A percentile compares a stretch with the other conserved stretches of the same genome.
phyloP scores from a whole-genome alignment of 2,113 vertebrate genomes.

The Antechinus stuartii region DNA sequence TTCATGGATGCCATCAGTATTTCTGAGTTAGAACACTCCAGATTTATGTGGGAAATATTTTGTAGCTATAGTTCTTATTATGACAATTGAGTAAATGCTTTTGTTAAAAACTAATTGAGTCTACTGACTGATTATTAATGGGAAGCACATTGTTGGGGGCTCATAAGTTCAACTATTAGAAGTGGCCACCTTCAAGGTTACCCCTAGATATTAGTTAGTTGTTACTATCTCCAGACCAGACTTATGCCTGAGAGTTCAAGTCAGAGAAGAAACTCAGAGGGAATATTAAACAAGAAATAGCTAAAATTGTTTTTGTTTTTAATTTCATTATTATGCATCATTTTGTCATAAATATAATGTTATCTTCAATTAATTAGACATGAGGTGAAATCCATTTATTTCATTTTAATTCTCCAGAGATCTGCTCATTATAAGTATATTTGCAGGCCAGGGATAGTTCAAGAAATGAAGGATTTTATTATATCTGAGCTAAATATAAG shows the following conservation, averaged over 20 bases:
- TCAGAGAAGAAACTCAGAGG: neutral
- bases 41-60: neutral
- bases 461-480: neutral
- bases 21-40: neutral
- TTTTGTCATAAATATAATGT: neutral
- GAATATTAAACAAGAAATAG: neutral
- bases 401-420: no score
- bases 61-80: neutral
- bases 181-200: neutral
- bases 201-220: neutral
- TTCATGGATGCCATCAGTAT: neutral
- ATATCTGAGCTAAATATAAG: neutral
- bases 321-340: neutral
- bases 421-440: no score
- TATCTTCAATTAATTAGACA: no score
- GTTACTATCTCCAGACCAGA: neutral
- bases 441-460: neutral
- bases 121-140: neutral
- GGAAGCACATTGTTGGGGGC: neutral
- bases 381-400: no score
- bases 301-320: neutral
- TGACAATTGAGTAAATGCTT: neutral
- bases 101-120: neutral
- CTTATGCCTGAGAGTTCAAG: no score
- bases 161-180: neutral